phyloP scores from a whole-genome alignment of 2,797 vertebrate species.

The Eurystomus glaucurus region DNA sequence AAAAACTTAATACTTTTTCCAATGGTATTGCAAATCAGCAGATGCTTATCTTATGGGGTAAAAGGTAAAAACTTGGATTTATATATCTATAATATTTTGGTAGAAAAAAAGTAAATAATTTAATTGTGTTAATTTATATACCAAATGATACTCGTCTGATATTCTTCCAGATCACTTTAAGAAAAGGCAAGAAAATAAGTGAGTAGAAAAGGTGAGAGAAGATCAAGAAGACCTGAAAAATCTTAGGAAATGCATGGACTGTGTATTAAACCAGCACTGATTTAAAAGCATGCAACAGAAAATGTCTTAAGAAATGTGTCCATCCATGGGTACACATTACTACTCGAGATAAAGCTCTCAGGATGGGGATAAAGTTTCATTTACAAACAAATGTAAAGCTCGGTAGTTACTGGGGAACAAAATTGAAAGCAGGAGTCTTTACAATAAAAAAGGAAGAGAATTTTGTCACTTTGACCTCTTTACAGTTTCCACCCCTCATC shows the following conservation, averaged over 20 bases:
- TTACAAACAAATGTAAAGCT: not conserved
- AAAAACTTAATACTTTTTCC: not conserved
- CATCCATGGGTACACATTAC: not conserved
- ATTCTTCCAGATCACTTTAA: not conserved
- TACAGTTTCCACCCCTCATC: not conserved
- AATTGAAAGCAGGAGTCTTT: not conserved
- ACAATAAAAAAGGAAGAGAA: accelerated
- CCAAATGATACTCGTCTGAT: not conserved
- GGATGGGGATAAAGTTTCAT: not conserved
- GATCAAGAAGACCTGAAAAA: not conserved
- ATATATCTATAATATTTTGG: not conserved
- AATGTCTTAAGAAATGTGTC: accelerated
- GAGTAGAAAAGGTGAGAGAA: not conserved
- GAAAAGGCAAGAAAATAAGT: not conserved
- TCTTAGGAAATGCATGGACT: not conserved
- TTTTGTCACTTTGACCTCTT: not conserved
- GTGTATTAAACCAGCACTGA: not conserved
- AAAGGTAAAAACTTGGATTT: not conserved
- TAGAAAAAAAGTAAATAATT: not conserved
- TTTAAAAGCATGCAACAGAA: not conserved
- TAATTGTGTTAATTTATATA: not conserved
- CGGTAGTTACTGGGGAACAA: not conserved
- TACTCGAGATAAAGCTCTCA: not conserved
- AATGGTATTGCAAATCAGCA: not conserved
- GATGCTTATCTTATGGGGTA: not conserved